These are phyloP conservation scores for Rostratula benghalensis DNA, from an alignment of 2,113 vertebrate genomes.

Conservation along the genomic window DNA sequence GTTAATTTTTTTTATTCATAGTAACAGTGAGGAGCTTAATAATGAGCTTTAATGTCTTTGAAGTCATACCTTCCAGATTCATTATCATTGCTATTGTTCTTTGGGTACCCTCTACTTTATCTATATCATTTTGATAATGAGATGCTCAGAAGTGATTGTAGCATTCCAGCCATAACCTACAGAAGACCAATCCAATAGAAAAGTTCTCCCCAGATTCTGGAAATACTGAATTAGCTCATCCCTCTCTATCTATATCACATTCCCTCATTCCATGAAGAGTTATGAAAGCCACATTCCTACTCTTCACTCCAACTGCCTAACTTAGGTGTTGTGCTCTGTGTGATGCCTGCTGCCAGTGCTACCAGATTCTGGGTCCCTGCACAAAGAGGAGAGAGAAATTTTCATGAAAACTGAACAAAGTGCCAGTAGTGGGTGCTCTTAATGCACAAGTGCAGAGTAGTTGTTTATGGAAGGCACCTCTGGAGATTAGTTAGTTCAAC, in stretches of 20 bases:
- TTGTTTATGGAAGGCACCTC: not conserved
- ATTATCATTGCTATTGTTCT: not conserved
- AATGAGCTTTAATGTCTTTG: not conserved
- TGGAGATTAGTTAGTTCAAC: not conserved
- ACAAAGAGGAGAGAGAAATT: not conserved
- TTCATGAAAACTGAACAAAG: not conserved
- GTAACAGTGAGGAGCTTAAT: not conserved
- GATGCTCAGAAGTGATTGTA: not conserved
- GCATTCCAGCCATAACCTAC: not conserved
- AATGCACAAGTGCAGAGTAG: not conserved
- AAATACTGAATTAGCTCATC: not conserved
- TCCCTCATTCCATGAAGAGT: not conserved
- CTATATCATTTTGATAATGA: not conserved
- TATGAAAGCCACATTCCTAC: not conserved
- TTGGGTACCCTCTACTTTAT: not conserved
- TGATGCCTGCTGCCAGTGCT: not conserved
- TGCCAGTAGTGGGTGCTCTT: not conserved
- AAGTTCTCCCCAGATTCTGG: not conserved
- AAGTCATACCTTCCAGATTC: not conserved
- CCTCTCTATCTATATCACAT: not conserved
- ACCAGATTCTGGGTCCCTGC: not conserved
- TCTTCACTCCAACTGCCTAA: not conserved
- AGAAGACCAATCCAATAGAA: not conserved
- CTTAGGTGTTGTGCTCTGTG: not conserved
- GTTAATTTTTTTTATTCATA: not conserved